Conservation (phyloP, 2,888 invertebrate species). For the Rhamphomyia laevipes region DNA sequence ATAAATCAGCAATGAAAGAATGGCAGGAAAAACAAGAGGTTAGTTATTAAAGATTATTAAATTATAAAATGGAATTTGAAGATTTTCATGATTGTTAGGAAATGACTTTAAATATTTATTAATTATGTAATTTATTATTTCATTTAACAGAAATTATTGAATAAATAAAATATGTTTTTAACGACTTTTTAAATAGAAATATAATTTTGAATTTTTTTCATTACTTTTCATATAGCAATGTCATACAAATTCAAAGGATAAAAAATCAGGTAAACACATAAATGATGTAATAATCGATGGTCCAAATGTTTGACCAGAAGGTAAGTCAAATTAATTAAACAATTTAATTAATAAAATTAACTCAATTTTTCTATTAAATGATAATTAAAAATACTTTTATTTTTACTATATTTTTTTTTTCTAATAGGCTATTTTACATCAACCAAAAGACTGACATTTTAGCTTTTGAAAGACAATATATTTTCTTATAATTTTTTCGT, state of each 20-base stretch:
- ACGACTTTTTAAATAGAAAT: too few species aligned
- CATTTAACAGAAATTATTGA: too few species aligned
- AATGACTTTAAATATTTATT: too few species aligned
- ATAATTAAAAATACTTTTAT: neutral
- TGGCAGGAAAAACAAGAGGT: constrained; percentile 93
- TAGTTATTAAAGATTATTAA: constrained; percentile 25
- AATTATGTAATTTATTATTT: too few species aligned
- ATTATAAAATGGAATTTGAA: too few species aligned
- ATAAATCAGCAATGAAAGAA: constrained; percentile 89
- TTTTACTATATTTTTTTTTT: neutral
- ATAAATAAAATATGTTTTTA: too few species aligned
- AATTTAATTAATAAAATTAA: neutral
- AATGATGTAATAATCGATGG: constrained; percentile 37
- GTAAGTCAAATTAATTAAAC: constrained; percentile 19
- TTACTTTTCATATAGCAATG: constrained; percentile 27
- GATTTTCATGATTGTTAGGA: too few species aligned
- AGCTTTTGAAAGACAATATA: constrained; percentile 40
- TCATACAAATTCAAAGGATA: constrained; percentile 27
- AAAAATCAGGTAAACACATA: constrained; percentile 32
- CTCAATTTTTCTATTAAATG: neutral
- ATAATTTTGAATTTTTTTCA: too few species aligned
- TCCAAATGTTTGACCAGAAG: constrained; percentile 35
- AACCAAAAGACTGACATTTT: constrained; percentile 39
- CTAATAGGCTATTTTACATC: constrained; percentile 20
- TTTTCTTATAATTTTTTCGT: constrained; percentile 16